Evolutionary conservation across 2,888 invertebrate species (phyloP).

Genomic region (Aporophyla lueneburgensis): DNA sequence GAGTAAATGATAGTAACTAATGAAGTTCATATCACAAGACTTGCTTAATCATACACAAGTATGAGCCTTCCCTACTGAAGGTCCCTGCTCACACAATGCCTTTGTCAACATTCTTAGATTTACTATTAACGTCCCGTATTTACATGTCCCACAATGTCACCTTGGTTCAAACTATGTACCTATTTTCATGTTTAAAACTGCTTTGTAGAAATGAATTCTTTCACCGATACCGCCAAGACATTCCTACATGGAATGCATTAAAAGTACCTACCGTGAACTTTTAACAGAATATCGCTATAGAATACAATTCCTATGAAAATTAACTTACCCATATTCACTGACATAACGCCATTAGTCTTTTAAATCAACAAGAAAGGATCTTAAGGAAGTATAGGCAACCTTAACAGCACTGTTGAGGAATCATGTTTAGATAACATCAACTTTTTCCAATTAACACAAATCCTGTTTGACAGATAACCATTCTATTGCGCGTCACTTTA

Average conservation of each 20-base stretch:
- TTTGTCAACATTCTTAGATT: neutral
- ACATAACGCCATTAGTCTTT: neutral
- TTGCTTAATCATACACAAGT: neutral
- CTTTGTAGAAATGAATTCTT: neutral
- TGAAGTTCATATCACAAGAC: neutral
- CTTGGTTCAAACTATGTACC: neutral
- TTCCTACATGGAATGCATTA: constrained; percentile 4
- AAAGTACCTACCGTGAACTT: neutral
- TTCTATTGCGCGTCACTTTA: neutral
- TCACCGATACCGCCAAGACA: neutral
- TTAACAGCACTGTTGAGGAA: neutral
- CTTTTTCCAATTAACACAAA: neutral
- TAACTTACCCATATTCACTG: too few species aligned
- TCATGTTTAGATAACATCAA: too few species aligned
- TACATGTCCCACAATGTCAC: neutral
- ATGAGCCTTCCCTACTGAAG: too few species aligned
- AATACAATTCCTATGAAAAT: too few species aligned
- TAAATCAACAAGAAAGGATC: neutral
- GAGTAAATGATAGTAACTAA: neutral
- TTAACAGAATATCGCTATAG: neutral
- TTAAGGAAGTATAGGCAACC: neutral
- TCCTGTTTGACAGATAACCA: neutral
- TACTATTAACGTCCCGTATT: neutral
- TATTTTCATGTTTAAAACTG: neutral
- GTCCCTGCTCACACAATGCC: neutral